Percentiles rank a stretch among this genome's conserved stretches.
Evolutionary conservation across 1,140 invertebrate species (phyloP).

Genomic region (Artemia franciscana): DNA sequence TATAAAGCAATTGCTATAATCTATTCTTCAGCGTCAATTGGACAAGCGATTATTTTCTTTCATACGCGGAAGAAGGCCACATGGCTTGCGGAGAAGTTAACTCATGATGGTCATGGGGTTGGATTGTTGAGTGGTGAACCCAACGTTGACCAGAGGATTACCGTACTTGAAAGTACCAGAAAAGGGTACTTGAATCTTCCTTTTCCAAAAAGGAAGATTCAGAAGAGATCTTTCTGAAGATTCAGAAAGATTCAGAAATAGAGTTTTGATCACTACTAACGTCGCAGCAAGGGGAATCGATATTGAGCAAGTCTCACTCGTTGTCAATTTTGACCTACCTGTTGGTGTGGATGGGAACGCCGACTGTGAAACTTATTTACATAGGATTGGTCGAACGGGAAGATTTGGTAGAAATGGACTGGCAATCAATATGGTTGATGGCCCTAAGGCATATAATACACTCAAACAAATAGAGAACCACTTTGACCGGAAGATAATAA

Average conservation of each 20-base stretch:
- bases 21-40: conserved; percentile 82
- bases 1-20: conserved; percentile 84
- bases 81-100: conserved; percentile 73
- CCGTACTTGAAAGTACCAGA: conserved; percentile 76
- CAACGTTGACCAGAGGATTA: conserved; percentile 71
- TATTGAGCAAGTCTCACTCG: too few relatives aligned
- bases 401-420: conserved; percentile 84
- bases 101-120: conserved; percentile 72
- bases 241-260: too few relatives aligned
- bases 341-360: conserved; percentile 43
- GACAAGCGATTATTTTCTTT: conserved; percentile 79
- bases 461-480: conserved; percentile 62
- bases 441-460: conserved; percentile 35
- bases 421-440: conserved; percentile 80
- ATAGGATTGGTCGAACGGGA: conserved; percentile 84
- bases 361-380: conserved; percentile 88
- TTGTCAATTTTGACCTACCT: conserved; percentile 94
- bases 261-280: too few relatives aligned
- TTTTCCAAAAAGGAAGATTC: too few relatives aligned
- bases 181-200: too few relatives aligned
- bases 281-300: too few relatives aligned
- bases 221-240: too few relatives aligned
- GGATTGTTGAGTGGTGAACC: conserved; percentile 77
- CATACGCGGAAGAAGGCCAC: conserved; percentile 64
- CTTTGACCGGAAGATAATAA: too few relatives aligned